These are phyloP conservation scores for Sebastes vulpes DNA, from an alignment of 2,797 vertebrate species.

Conservation along the genomic window DNA sequence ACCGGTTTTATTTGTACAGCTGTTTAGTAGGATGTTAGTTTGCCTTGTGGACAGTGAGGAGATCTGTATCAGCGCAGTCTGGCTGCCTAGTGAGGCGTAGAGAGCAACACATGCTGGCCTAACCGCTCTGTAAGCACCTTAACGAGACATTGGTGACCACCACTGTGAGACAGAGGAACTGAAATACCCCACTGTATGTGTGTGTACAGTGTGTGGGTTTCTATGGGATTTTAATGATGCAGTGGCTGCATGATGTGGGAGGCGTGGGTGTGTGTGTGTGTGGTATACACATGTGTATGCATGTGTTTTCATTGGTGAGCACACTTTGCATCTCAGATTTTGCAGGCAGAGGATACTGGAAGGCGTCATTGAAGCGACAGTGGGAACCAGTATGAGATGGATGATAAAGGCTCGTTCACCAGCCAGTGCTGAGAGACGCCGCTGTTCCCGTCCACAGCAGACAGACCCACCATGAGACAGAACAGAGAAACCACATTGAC, in stretches of 20 bases:
- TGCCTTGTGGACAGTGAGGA: constrained; percentile 51
- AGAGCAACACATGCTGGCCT: constrained; percentile 67
- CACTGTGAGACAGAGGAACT: constrained; percentile 35
- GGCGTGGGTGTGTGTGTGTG: background rate
- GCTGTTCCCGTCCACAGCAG: constrained; percentile 71
- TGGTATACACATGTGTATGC: background rate
- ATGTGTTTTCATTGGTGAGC: constrained; percentile 3
- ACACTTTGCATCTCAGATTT: constrained; percentile 25
- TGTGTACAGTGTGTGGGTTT: background rate
- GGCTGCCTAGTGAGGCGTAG: constrained; percentile 62
- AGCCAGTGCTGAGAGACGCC: constrained; percentile 56
- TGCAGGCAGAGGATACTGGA: constrained; percentile 35
- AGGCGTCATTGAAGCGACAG: constrained; percentile 45
- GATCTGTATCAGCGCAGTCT: constrained; percentile 56
- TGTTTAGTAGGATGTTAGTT: constrained; percentile 68
- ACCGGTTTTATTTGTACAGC: constrained; percentile 67
- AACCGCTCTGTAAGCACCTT: constrained; percentile 61
- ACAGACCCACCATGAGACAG: constrained; percentile 74
- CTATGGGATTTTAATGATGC: constrained; percentile 38
- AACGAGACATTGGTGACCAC: constrained; percentile 60
- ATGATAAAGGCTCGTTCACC: constrained; percentile 63
- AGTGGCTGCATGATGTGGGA: background rate
- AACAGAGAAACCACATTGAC: constrained; percentile 70
- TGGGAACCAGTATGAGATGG: constrained; percentile 57
- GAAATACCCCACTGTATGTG: background rate